Evolutionary conservation across 2,797 vertebrate genomes (phyloP).

Genomic region (Zenarchopterus dispar): DNA sequence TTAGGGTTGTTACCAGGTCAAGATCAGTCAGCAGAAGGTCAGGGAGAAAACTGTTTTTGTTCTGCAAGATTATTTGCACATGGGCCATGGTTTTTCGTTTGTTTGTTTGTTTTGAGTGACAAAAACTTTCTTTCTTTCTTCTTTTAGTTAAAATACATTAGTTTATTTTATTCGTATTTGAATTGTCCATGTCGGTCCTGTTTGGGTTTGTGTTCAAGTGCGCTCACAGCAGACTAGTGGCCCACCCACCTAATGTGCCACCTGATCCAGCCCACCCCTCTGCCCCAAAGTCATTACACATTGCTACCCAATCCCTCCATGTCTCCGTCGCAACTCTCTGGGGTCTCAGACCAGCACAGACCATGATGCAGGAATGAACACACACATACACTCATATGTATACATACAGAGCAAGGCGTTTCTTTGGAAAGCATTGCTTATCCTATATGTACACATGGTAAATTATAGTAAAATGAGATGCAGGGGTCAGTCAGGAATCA

Average conservation of each 20-base stretch:
- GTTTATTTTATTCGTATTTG: slow-evolving; percentile 14
- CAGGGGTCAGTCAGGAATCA: neutral
- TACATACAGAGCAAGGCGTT: slow-evolving; percentile 12
- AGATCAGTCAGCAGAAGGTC: slow-evolving; percentile 53
- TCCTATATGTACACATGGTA: neutral
- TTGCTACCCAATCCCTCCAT: slow-evolving; percentile 56
- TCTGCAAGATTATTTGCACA: slow-evolving; percentile 16
- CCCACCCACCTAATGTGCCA: slow-evolving; percentile 64
- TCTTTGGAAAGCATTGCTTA: slow-evolving; percentile 16
- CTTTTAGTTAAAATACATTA: slow-evolving; percentile 14
- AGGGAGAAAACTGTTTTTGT: slow-evolving; percentile 22
- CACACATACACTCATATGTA: slow-evolving; percentile 15
- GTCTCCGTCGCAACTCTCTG: slow-evolving; percentile 37
- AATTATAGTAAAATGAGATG: neutral
- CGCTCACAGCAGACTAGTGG: slow-evolving; percentile 25
- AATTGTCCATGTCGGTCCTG: slow-evolving; percentile 18
- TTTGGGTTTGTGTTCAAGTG: slow-evolving; percentile 27
- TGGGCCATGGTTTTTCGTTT: no score
- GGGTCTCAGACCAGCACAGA: slow-evolving; percentile 27
- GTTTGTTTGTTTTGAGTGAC: neutral
- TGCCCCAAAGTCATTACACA: slow-evolving; percentile 65
- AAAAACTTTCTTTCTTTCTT: slow-evolving; percentile 11
- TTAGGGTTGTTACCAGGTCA: slow-evolving; percentile 61
- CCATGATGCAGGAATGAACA: slow-evolving; percentile 13
- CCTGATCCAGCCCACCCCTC: slow-evolving; percentile 63